Evolutionary conservation across 2,797 vertebrate genomes (phyloP), one percentile per base, ranked within the genome.

Genomic region (Rhinoraja longicauda): DNA sequence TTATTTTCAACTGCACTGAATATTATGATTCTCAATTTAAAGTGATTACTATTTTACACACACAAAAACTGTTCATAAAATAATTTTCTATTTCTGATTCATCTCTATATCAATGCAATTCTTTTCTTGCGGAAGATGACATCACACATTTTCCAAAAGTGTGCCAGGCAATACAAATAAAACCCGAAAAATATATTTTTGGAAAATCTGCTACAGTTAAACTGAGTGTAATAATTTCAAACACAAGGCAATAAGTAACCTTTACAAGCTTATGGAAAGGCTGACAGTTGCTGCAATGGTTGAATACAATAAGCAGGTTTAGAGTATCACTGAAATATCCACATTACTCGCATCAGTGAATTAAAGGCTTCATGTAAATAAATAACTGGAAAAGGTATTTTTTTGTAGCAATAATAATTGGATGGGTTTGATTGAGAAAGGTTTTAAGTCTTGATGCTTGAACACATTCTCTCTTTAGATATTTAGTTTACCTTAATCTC

Each of bases 401-500:
- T 26, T 53, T 9, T 9, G 9, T 26, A 9, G 1, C 88, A 73
- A 53, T 72, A 91, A 29, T 29, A 21, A 39, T 12, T 9, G 90
- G 67, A 4, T 26, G 64, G 19, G 36, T 21, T 24, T 67, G 21
- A 53, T 36, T 9, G 90, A 91, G 67, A 6, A 70, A 73, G 12
- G 10, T 7, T 64, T 73, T 15, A 26, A 21, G 72, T 1, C 24
- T n/a, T 7, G 10, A 75, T 45, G 24, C 39, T 72, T 39, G 7
- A 73, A 73, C 62, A 90, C 45, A 1, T 1, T 53, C n/a, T 57
- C 0, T 72, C 13, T 75, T 53, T 67, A 88, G n/a, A 36, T 67
- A 62, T 67, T 36, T 67, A n/a, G 84, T 17, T 57, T 75, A 92
- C 90, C 90, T 92, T 5, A 92, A 92, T 75, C 70, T 29, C 36